phyloP scores from a whole-genome alignment of 2,113 vertebrate species.

The Microcebus murinus region DNA sequence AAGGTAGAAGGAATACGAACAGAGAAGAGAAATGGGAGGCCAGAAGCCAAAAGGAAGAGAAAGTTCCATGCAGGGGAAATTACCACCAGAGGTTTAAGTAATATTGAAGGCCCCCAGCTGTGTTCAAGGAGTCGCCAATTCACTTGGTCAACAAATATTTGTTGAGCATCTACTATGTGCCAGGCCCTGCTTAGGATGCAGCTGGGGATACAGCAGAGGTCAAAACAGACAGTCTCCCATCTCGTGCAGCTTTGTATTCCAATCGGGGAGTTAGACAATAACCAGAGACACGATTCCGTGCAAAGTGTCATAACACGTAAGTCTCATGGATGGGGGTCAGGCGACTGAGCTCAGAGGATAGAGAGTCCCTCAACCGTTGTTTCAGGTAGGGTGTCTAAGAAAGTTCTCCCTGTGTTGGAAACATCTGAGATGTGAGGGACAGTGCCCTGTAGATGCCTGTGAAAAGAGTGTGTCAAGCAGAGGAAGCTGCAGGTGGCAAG shows the following conservation, averaged over 20 bases:
- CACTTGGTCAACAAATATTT: background rate
- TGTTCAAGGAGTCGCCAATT: background rate
- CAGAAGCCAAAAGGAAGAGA: background rate
- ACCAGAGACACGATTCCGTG: background rate
- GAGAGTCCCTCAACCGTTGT: background rate
- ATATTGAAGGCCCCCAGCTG: background rate
- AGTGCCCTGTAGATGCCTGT: background rate
- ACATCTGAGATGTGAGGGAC: background rate
- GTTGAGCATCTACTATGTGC: background rate
- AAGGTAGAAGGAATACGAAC: background rate
- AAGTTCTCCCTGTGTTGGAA: background rate
- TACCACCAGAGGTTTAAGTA: background rate
- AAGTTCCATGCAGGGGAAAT: background rate
- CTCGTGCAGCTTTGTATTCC: background rate
- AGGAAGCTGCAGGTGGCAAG: background rate
- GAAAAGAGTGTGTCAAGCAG: background rate
- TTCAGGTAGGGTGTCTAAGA: background rate
- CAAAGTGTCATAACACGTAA: background rate
- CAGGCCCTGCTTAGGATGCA: background rate
- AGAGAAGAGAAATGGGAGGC: background rate
- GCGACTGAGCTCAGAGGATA: background rate
- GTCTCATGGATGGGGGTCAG: background rate
- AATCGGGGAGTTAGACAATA: background rate
- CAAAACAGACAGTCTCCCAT: background rate
- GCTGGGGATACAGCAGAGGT: background rate